A percentile compares a stretch with the other conserved stretches of the same genome.
phyloP scores from a whole-genome alignment of 2,113 vertebrate species.

The Hyla sarda region DNA sequence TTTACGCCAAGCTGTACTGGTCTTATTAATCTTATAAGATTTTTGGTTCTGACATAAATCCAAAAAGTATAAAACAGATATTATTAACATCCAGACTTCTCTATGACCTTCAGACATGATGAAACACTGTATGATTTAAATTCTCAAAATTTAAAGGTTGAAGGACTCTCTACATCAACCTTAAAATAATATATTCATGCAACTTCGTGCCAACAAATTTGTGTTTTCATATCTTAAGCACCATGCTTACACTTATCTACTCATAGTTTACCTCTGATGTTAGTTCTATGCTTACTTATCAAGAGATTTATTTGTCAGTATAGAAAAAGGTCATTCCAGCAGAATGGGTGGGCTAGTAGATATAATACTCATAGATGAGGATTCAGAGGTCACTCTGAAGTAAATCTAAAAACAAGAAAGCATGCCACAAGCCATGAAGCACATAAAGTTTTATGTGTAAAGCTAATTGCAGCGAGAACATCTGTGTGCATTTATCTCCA shows the following conservation, averaged over 20 bases:
- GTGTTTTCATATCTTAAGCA: slow-evolving; percentile 33
- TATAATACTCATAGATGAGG: slow-evolving; percentile 71
- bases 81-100: background rate
- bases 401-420: slow-evolving; percentile 66
- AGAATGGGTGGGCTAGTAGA: slow-evolving; percentile 72
- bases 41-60: too few relatives aligned
- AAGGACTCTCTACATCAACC: slow-evolving; percentile 44
- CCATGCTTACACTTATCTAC: slow-evolving; percentile 22
- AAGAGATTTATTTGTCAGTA: slow-evolving; percentile 64
- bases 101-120: background rate
- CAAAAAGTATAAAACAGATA: too few relatives aligned
- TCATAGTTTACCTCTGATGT: slow-evolving; percentile 62
- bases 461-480: slow-evolving; percentile 69
- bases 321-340: slow-evolving; percentile 64
- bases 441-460: slow-evolving; percentile 69
- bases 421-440: slow-evolving; percentile 74
- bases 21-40: too few relatives aligned
- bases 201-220: background rate
- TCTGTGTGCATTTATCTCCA: slow-evolving; percentile 67
- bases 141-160: background rate
- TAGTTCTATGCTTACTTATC: slow-evolving; percentile 60
- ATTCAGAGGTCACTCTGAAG: slow-evolving; percentile 69
- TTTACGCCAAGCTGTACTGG: too few relatives aligned
- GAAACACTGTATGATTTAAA: background rate
- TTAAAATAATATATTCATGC: slow-evolving; percentile 8